These are phyloP conservation scores for Phodopus roborovskii DNA, from an alignment of 2,113 vertebrate genomes.

Conservation along the genomic window DNA sequence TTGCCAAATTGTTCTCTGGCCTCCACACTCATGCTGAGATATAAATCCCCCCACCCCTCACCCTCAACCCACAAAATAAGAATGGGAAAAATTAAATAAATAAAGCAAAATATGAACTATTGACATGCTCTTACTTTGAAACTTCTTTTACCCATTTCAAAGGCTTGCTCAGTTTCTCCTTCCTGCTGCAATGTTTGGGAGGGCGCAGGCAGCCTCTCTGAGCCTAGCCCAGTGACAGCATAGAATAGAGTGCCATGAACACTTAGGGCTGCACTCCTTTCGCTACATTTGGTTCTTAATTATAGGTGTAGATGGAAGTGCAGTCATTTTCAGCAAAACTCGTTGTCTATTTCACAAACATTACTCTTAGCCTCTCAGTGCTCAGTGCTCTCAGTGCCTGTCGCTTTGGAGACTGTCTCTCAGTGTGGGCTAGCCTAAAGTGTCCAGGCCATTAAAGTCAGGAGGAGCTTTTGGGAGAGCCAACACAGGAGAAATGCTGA, in stretches of 20 bases:
- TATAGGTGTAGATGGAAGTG: neutral
- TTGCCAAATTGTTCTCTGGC: neutral
- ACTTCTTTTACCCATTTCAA: neutral
- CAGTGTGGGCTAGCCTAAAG: neutral
- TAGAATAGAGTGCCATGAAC: neutral
- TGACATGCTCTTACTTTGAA: constrained; percentile 7
- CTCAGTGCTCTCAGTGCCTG: neutral
- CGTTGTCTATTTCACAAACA: neutral
- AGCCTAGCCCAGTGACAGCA: neutral
- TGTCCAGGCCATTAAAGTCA: too few species aligned
- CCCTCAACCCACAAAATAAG: neutral
- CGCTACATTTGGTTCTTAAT: neutral
- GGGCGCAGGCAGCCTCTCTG: neutral
- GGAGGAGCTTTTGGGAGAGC: neutral
- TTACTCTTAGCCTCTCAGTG: neutral
- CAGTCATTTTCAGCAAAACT: neutral
- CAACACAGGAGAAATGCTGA: neutral
- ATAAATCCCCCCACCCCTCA: neutral
- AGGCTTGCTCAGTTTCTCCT: neutral
- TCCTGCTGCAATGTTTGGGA: neutral
- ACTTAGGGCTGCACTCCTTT: neutral
- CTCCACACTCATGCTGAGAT: neutral
- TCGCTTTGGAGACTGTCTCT: neutral
- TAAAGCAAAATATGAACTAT: neutral
- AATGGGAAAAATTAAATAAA: neutral